These are phyloP conservation scores for Yponomeuta sedellus DNA, from an alignment of 2,888 invertebrate species.

Conservation along the genomic window DNA sequence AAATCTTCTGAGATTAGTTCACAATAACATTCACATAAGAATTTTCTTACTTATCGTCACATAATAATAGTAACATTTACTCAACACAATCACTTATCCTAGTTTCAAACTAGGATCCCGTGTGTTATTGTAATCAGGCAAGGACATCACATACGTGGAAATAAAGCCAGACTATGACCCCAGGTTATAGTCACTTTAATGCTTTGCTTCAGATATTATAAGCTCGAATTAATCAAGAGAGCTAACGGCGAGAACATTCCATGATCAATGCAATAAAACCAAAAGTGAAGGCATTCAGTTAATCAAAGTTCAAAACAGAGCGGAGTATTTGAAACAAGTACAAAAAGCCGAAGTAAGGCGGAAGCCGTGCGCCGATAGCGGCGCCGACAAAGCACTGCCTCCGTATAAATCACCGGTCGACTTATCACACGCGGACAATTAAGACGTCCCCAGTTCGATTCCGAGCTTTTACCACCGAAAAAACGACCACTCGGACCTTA, in stretches of 20 bases:
- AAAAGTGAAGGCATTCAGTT: slow-evolving; percentile 4
- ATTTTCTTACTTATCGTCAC: too few relatives aligned
- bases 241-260: not conserved
- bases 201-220: too few relatives aligned
- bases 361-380: slow-evolving; percentile 59
- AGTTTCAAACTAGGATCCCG: too few relatives aligned
- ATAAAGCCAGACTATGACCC: too few relatives aligned
- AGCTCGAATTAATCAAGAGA: not conserved
- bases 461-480: slow-evolving; percentile 16
- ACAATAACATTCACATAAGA: too few relatives aligned
- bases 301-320: not conserved
- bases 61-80: too few relatives aligned
- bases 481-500: slow-evolving; percentile 4
- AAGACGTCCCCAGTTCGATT: slow-evolving; percentile 47
- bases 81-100: too few relatives aligned
- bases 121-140: too few relatives aligned
- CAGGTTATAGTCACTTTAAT: too few relatives aligned
- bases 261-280: not conserved
- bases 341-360: slow-evolving; percentile 44
- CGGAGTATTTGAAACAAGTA: slow-evolving; percentile 20
- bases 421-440: slow-evolving; percentile 64
- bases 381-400: slow-evolving; percentile 67
- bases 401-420: slow-evolving; percentile 65
- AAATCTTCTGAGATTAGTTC: too few relatives aligned
- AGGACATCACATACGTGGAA: too few relatives aligned